These are phyloP conservation scores for Elymnias hypermnestra DNA, from an alignment of 1,140 invertebrate genomes.

Conservation along the genomic window DNA sequence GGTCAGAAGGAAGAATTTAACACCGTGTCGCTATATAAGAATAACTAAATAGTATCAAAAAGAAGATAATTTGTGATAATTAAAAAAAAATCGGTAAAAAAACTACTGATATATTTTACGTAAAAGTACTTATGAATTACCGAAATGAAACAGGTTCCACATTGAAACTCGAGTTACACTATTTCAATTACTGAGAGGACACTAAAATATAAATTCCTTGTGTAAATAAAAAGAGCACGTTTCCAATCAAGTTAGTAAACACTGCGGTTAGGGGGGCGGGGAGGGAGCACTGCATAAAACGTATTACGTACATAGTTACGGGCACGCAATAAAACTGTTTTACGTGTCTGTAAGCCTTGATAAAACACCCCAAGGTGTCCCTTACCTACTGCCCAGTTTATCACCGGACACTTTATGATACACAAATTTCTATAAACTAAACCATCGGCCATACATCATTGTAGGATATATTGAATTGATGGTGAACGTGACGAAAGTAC, in stretches of 20 bases:
- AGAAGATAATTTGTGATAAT: too few species aligned
- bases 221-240: conserved; percentile 68
- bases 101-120: too few species aligned
- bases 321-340: conserved; percentile 58
- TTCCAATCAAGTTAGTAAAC: conserved; percentile 71
- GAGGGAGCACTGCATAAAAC: conserved; percentile 37
- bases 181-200: conserved; percentile 26
- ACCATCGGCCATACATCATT: conserved; percentile 13
- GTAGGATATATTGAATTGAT: conserved; percentile 13
- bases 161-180: conserved; percentile 2
- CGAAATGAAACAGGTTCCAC: too few species aligned
- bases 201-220: conserved; percentile 56
- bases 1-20: too few species aligned
- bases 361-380: conserved; percentile 51
- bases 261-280: conserved; percentile 16
- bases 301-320: conserved; percentile 41
- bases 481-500: conserved; percentile 20
- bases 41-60: too few species aligned
- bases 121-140: too few species aligned
- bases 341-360: conserved; percentile 52
- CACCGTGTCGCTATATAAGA: too few species aligned
- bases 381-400: conserved; percentile 42
- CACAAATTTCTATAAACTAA: conserved; percentile 66
- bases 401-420: conserved; percentile 58
- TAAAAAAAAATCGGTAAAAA: too few species aligned